A percentile compares a stretch with the other conserved stretches of the same genome.
Conservation (phyloP, 1,140 invertebrate species). For the Papilio helenus region DNA sequence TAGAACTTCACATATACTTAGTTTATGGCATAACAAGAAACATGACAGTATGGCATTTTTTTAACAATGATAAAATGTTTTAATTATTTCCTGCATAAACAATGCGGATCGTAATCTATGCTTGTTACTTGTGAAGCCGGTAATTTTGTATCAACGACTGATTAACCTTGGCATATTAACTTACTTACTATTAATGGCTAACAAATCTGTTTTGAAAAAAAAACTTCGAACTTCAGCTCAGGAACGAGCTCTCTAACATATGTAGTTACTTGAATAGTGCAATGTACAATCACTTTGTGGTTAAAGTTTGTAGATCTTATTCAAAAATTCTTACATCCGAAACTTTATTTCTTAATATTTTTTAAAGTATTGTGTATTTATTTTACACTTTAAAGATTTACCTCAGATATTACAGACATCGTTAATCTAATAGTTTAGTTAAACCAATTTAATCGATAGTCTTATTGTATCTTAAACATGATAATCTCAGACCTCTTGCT, state of each 20-base stretch:
- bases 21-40: neutral
- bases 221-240: too few relatives aligned
- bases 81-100: slow-evolving; percentile 2
- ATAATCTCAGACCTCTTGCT: neutral
- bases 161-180: neutral
- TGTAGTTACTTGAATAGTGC: too few relatives aligned
- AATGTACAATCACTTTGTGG: too few relatives aligned
- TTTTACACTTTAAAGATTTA: neutral
- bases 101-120: slow-evolving; percentile 5
- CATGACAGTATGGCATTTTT: neutral
- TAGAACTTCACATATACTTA: neutral
- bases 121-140: neutral
- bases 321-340: too few relatives aligned
- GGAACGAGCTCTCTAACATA: too few relatives aligned
- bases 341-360: too few relatives aligned
- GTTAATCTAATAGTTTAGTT: too few relatives aligned
- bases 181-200: neutral
- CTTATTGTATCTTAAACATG: neutral
- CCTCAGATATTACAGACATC: too few relatives aligned
- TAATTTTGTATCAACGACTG: neutral
- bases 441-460: too few relatives aligned
- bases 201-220: neutral
- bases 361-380: neutral
- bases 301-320: too few relatives aligned
- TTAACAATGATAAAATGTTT: neutral